phyloP scores from a whole-genome alignment of 2,113 vertebrate species.

The Coturnix japonica region DNA sequence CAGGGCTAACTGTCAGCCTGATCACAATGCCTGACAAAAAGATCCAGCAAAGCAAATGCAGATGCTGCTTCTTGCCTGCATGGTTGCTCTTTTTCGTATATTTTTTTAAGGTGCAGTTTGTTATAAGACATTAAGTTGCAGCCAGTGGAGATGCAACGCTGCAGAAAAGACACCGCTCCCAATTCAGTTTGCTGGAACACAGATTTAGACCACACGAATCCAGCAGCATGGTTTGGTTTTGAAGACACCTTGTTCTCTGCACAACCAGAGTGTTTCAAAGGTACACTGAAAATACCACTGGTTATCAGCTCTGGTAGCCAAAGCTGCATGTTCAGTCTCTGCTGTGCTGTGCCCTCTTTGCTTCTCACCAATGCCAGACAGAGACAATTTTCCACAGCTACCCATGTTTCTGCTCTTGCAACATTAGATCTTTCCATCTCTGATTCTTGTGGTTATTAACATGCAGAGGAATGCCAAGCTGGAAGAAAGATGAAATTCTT shows the following conservation, averaged over 20 bases:
- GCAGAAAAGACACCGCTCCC: fast-evolving
- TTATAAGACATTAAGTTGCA: not conserved
- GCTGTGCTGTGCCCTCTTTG: fast-evolving
- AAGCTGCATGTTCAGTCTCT: not conserved
- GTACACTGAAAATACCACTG: not conserved
- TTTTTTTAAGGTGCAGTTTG: slow-evolving; percentile 53
- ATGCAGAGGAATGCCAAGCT: slow-evolving; percentile 35
- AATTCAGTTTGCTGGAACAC: not conserved
- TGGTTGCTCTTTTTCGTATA: slow-evolving; percentile 56
- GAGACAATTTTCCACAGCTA: slow-evolving; percentile 29
- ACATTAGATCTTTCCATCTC: slow-evolving; percentile 46
- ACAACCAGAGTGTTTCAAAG: not conserved
- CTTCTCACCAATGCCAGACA: not conserved
- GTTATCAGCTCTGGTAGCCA: not conserved
- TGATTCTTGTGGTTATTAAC: slow-evolving; percentile 59
- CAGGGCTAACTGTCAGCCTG: slow-evolving; percentile 76
- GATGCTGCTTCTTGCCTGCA: slow-evolving; percentile 61
- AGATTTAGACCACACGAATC: not conserved
- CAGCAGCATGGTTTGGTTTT: not conserved
- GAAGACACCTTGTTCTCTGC: not conserved
- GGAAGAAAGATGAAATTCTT: slow-evolving; percentile 21
- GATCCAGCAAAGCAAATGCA: slow-evolving; percentile 70
- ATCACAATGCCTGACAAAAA: slow-evolving; percentile 74
- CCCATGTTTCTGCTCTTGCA: slow-evolving; percentile 48
- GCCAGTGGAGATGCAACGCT: not conserved